phyloP scores from a whole-genome alignment of 2,113 vertebrate genomes.

The Nesogale talazaci region DNA sequence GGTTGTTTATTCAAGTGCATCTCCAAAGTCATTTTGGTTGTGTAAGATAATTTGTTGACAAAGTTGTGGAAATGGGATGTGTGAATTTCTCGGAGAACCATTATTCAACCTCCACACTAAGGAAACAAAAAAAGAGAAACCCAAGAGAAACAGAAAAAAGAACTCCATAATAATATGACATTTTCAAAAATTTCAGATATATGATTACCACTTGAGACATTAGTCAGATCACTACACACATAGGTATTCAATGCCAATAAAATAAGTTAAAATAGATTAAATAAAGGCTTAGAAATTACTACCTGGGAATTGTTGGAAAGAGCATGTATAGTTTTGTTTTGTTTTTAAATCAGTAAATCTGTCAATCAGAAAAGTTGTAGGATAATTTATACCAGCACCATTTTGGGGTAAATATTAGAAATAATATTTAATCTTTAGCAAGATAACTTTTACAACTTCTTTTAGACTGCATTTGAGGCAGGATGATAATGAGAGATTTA shows the following conservation, averaged over 20 bases:
- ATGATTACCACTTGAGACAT: background rate
- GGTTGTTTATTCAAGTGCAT: background rate
- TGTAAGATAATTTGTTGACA: background rate
- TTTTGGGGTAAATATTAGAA: background rate
- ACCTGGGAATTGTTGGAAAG: background rate
- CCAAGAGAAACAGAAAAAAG: background rate
- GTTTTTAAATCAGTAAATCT: slow-evolving; percentile 14
- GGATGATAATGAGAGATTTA: background rate
- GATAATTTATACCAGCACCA: background rate
- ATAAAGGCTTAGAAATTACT: background rate
- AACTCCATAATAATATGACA: background rate
- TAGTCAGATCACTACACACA: background rate
- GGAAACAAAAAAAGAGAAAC: background rate
- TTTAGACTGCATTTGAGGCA: background rate
- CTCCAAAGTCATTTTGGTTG: background rate
- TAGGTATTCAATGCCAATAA: background rate
- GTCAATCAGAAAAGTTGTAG: background rate
- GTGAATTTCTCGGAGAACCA: background rate
- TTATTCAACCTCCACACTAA: background rate
- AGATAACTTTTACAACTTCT: background rate
- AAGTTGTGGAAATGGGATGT: background rate
- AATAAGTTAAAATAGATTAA: background rate
- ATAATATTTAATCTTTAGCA: background rate
- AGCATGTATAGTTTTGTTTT: background rate
- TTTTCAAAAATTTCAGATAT: background rate